These are phyloP conservation scores for Acrobasis consociella DNA, from an alignment of 2,888 invertebrate species.

Conservation along the genomic window DNA sequence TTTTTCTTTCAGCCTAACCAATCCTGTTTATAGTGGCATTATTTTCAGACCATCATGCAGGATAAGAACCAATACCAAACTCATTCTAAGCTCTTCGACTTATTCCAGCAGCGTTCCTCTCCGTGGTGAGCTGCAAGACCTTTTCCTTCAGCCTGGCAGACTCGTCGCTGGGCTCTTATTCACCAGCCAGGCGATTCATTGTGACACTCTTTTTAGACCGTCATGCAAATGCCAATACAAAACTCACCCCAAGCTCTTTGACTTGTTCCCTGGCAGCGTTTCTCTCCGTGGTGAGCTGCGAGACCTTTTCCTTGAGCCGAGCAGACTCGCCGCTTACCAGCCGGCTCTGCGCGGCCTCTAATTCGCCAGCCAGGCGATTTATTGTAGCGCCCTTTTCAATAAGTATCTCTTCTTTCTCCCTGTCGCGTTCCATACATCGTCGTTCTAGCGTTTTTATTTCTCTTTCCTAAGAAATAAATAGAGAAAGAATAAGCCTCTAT, in stretches of 20 bases:
- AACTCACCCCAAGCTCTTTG: constrained; percentile 74
- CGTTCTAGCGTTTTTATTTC: constrained; percentile 80
- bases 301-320: constrained; percentile 68
- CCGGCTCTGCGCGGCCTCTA: constrained; percentile 83
- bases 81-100: no score
- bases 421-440: constrained; percentile 81
- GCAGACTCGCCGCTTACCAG: constrained; percentile 65
- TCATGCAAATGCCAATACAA: neutral
- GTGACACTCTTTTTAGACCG: no score
- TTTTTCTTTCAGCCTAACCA: no score
- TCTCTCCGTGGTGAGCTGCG: constrained; percentile 73
- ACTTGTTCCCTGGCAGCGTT: constrained; percentile 78
- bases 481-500: no score
- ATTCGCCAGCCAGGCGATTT: constrained; percentile 82
- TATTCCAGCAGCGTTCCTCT: constrained; percentile 66
- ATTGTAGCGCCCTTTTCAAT: constrained; percentile 85
- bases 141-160: no score
- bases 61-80: no score
- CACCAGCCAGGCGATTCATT: no score
- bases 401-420: constrained; percentile 83
- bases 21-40: no score
- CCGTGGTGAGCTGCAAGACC: constrained; percentile 67
- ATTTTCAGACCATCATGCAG: no score
- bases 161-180: no score
- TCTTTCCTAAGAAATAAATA: constrained; percentile 56